A percentile compares a stretch with the other conserved stretches of the same genome.
phyloP scores from a whole-genome alignment of 2,888 invertebrate genomes.

The Synanthedon formicaeformis region DNA sequence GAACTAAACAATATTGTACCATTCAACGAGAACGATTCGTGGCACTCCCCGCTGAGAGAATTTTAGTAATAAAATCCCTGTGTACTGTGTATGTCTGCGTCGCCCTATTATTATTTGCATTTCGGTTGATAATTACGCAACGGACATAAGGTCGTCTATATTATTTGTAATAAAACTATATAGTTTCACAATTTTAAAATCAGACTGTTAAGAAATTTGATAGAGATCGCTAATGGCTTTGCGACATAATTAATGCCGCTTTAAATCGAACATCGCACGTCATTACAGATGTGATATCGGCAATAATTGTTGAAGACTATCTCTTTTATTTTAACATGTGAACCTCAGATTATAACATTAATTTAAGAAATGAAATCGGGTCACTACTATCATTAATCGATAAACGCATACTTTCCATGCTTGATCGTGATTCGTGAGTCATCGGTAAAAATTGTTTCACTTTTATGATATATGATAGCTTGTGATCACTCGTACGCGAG shows the following conservation, averaged over 20 bases:
- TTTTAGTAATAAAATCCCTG: conserved; percentile 1
- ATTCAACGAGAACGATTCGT: not conserved
- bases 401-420: conserved; percentile 36
- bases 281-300: not conserved
- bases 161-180: conserved; percentile 1
- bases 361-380: conserved; percentile 21
- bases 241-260: conserved; percentile 1
- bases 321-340: conserved; percentile 1
- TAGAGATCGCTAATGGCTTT: not conserved
- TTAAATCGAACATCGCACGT: not conserved
- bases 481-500: not conserved
- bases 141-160: not conserved
- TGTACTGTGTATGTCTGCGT: not conserved
- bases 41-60: conserved; percentile 3
- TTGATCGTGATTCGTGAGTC: conserved; percentile 29
- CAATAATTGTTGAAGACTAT: no score
- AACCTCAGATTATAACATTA: no score
- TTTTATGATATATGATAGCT: conserved; percentile 16
- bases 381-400: conserved; percentile 29
- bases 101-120: conserved; percentile 1
- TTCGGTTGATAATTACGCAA: conserved; percentile 3
- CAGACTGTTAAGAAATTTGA: not conserved
- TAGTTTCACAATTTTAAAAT: not conserved
- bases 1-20: not conserved
- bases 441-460: conserved; percentile 33